Percentiles rank a stretch among this genome's conserved stretches.
Conservation (phyloP, 2,888 invertebrate genomes). For the Stenoptilia bipunctidactyla region DNA sequence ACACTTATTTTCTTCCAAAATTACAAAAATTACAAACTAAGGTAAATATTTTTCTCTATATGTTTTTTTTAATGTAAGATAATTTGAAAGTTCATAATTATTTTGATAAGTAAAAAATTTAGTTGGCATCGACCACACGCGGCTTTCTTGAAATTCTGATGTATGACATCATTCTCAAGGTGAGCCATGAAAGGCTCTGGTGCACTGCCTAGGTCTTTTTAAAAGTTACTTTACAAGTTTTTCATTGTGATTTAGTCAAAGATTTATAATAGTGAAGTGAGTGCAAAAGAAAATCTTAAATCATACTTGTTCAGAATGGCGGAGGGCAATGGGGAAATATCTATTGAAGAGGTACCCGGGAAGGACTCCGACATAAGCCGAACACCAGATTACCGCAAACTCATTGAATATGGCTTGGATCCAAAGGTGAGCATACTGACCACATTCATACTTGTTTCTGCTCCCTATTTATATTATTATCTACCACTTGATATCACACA, state of each 20-base stretch:
- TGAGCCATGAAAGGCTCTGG: constrained; percentile 32
- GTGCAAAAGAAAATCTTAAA: constrained; percentile 37
- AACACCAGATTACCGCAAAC: constrained; percentile 94
- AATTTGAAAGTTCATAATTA: constrained; percentile 9
- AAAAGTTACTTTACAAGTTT: constrained; percentile 24
- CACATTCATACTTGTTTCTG: no score
- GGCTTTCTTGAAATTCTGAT: constrained; percentile 51
- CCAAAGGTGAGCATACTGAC: constrained; percentile 76
- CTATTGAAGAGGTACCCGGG: constrained; percentile 79
- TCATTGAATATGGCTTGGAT: constrained; percentile 96
- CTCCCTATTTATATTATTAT: no score
- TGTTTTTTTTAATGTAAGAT: constrained; percentile 13
- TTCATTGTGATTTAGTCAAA: constrained; percentile 16
- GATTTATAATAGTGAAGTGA: constrained; percentile 41
- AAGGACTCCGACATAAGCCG: constrained; percentile 77
- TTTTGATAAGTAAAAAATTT: constrained; percentile 15
- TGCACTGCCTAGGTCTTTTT: neutral
- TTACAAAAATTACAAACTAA: constrained; percentile 69
- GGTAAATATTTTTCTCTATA: constrained; percentile 46
- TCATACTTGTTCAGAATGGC: constrained; percentile 78
- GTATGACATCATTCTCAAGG: constrained; percentile 55
- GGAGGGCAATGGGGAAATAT: constrained; percentile 89
- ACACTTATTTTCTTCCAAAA: constrained; percentile 68
- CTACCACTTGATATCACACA: no score
- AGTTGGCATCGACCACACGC: constrained; percentile 39